These are phyloP conservation scores for Pachyrhynchus sulphureomaculatus DNA, from an alignment of 1,140 invertebrate species.

Conservation along the genomic window DNA sequence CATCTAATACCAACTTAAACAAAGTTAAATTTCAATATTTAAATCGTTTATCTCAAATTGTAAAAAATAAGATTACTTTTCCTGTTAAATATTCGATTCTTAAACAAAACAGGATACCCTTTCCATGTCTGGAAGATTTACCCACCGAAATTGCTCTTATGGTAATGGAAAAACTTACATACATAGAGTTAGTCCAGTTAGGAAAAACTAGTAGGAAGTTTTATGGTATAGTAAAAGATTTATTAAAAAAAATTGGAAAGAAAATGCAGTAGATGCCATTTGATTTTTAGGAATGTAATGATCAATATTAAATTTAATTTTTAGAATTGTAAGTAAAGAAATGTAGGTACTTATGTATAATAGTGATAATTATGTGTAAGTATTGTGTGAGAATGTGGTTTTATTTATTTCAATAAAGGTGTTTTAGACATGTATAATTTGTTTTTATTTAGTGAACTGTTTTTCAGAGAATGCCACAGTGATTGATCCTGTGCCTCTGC, in stretches of 20 bases:
- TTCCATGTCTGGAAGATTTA: conserved; percentile 38
- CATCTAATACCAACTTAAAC: conserved; percentile 30
- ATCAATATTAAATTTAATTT: too few species aligned
- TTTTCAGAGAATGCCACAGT: conserved; percentile 37
- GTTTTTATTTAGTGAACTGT: too few species aligned
- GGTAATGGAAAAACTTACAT: conserved; percentile 24
- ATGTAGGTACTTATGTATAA: too few species aligned
- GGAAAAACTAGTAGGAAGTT: conserved; percentile 13
- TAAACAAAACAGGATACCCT: conserved; percentile 20
- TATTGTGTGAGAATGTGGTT: too few species aligned
- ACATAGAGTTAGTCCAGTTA: conserved; percentile 9
- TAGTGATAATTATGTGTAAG: too few species aligned
- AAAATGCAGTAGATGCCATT: conserved; percentile 21
- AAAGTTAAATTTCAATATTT: conserved; percentile 41
- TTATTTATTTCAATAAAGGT: too few species aligned
- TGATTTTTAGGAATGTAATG: too few species aligned
- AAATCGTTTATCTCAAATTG: conserved; percentile 36
- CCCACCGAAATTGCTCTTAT: conserved; percentile 42
- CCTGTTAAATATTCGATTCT: conserved; percentile 42
- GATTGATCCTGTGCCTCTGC: conserved; percentile 21
- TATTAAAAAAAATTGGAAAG: conserved; percentile 26
- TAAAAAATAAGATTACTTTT: conserved; percentile 43
- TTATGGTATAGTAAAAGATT: conserved; percentile 1
- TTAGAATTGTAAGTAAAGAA: too few species aligned
- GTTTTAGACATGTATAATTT: too few species aligned